Base-by-base conservation (phyloP, 2,113 vertebrate species). In the Alethe diademata region DNA sequence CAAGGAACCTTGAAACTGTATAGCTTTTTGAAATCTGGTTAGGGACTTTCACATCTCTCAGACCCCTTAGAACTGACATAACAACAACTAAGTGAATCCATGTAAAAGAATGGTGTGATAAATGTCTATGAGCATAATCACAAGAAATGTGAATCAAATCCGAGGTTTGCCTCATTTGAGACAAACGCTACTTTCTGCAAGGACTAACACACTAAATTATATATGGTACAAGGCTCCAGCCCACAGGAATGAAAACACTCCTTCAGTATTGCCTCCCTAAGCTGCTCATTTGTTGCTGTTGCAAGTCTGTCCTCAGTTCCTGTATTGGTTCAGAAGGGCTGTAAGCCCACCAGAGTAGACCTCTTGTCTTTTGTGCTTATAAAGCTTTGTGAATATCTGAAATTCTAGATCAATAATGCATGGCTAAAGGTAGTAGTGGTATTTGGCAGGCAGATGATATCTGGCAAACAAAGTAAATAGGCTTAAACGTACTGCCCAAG, bases 31-130 rank as follows among this genome's bases (percentile, higher is more conserved):
- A 64, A 54, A 64, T 54, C 48, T 67, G 28, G 2, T 40, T 54
- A 40, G 51, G 35, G 65, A 14, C 19, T 58, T 84, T 8, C 28
- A 64, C 1, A 0, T 47, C 29, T 45, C 28, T 80, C 35, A n/a
- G 25, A 24, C 25, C 13, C 14, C 35, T 84, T 1, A 0, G 43
- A 76, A 60, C 13, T 60, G 73, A 51, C 4, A 3, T 29, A 13
- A 13, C 0, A 1, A 78, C 2, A 0, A 36, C 35, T 29, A n/a
- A 28, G 40, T 70, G 69, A 65, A 73, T 54, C 2, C 1, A 5
- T 70, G 33, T 64, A 42, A 29, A 86, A 56, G 14, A 57, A 23
- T 43, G 40, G 42, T 51, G 36, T 78, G 60, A 33, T 36, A 89
- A 90, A 60, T 60, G 15, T 24, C 36, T 78, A 0, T 69, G 29